Conservation (phyloP, 2,797 vertebrate species). For the Neosilurus hyrtlii region DNA sequence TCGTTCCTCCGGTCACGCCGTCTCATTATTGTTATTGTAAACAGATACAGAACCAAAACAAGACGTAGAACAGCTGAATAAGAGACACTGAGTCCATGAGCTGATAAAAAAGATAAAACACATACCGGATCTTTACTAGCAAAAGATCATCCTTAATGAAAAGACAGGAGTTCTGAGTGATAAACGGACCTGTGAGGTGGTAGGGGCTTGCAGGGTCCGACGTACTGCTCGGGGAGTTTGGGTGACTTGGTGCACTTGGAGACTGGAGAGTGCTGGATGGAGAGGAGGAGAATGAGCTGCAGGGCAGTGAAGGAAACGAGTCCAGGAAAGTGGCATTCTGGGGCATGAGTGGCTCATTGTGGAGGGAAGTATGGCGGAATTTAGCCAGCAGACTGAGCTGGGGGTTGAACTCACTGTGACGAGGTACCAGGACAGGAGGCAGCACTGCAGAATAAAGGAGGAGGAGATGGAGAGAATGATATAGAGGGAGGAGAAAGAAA, state of each 20-base stretch:
- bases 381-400: slow-evolving; percentile 95
- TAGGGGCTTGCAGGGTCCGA: slow-evolving; percentile 87
- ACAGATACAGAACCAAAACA: too few relatives aligned
- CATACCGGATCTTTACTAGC: too few relatives aligned
- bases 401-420: slow-evolving; percentile 96
- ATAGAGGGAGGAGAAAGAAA: too few relatives aligned
- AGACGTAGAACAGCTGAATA: too few relatives aligned
- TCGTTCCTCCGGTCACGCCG: too few relatives aligned
- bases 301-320: slow-evolving; percentile 86
- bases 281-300: slow-evolving; percentile 77
- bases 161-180: neutral
- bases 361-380: slow-evolving; percentile 88
- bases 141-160: too few relatives aligned
- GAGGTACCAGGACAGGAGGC: slow-evolving; percentile 92
- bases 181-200: slow-evolving; percentile 80
- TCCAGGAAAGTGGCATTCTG: slow-evolving; percentile 94
- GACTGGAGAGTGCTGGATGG: slow-evolving; percentile 82
- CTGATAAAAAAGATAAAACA: too few relatives aligned
- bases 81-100: too few relatives aligned
- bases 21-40: too few relatives aligned
- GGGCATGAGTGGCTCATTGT: slow-evolving; percentile 92
- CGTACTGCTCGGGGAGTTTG: slow-evolving; percentile 85
- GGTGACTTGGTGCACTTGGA: slow-evolving; percentile 79
- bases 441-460: slow-evolving; percentile 75
- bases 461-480: too few relatives aligned